Percentiles rank a stretch among this genome's conserved stretches.
phyloP scores from a whole-genome alignment of 2,113 vertebrate genomes.

The Riparia riparia region DNA sequence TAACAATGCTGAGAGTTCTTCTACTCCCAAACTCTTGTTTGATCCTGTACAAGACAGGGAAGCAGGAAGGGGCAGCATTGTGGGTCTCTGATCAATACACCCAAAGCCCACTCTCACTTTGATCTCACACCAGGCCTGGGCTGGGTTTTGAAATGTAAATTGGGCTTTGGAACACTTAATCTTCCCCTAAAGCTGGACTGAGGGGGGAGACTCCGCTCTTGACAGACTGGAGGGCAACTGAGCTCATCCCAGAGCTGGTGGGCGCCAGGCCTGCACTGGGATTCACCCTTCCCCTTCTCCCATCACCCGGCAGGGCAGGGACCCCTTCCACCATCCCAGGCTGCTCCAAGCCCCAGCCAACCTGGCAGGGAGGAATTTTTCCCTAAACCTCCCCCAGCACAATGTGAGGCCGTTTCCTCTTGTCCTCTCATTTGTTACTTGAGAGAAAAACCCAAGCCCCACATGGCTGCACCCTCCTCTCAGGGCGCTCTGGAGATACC shows the following conservation, averaged over 20 bases:
- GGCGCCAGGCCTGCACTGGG: background rate
- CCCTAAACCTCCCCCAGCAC: background rate
- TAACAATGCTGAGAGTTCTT: background rate
- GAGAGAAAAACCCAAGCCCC: background rate
- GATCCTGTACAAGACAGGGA: background rate
- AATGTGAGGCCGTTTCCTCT: accelerated
- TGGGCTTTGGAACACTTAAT: conserved; percentile 47
- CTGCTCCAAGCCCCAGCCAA: background rate
- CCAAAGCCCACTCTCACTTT: conserved; percentile 37
- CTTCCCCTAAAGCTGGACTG: conserved; percentile 4
- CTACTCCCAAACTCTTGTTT: background rate
- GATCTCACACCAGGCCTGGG: conserved; percentile 26
- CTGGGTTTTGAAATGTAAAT: conserved; percentile 70
- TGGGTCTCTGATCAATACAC: conserved; percentile 30
- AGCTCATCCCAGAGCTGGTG: background rate
- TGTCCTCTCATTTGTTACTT: background rate
- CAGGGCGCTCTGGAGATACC: background rate
- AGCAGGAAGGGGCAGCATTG: background rate
- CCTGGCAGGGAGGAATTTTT: too few relatives aligned
- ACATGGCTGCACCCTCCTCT: background rate
- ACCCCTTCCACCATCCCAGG: background rate
- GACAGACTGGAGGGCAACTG: background rate
- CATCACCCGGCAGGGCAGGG: accelerated
- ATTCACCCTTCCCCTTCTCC: background rate
- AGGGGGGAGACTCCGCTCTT: background rate